Evolutionary conservation across 2,888 invertebrate genomes (phyloP).

Genomic region (Melolontha melolontha): DNA sequence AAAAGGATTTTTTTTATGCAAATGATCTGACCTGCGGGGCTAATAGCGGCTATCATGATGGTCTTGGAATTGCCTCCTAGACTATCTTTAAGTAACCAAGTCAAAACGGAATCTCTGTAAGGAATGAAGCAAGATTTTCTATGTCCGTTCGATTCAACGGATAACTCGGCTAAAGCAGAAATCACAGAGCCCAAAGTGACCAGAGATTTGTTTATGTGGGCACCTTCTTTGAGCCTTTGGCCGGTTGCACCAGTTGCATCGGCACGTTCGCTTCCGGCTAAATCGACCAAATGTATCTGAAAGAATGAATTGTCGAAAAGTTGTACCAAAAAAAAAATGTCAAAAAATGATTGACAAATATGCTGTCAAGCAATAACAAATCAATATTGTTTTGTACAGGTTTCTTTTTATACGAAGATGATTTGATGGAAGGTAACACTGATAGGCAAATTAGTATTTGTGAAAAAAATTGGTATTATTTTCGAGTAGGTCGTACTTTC

Average conservation of each 20-base stretch:
- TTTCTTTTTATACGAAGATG: too few relatives aligned
- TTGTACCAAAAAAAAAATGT: constrained; percentile 26
- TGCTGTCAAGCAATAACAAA: background rate
- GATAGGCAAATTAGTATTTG: too few relatives aligned
- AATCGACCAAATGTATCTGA: constrained; percentile 83
- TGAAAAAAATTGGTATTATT: too few relatives aligned
- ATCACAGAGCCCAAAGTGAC: constrained; percentile 91
- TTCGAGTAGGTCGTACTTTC: too few relatives aligned
- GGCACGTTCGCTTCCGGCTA: constrained; percentile 91
- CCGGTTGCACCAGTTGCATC: constrained; percentile 93
- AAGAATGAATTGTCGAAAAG: constrained; percentile 34
- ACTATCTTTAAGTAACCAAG: constrained; percentile 90
- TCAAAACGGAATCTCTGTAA: constrained; percentile 88
- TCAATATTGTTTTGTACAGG: too few relatives aligned
- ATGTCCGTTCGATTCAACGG: constrained; percentile 57
- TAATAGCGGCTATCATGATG: constrained; percentile 89
- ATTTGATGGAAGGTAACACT: too few relatives aligned
- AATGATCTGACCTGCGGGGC: constrained; percentile 61
- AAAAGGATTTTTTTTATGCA: too few relatives aligned
- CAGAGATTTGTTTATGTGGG: constrained; percentile 90
- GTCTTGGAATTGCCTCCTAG: constrained; percentile 92
- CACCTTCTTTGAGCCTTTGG: constrained; percentile 89
- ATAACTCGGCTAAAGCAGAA: constrained; percentile 83
- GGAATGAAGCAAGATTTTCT: constrained; percentile 77
- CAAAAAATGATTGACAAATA: constrained; percentile 2